Percentiles rank a stretch among this genome's conserved stretches.
Evolutionary conservation across 2,888 invertebrate species (phyloP).

Genomic region (Sarcophaga caerulescens): DNA sequence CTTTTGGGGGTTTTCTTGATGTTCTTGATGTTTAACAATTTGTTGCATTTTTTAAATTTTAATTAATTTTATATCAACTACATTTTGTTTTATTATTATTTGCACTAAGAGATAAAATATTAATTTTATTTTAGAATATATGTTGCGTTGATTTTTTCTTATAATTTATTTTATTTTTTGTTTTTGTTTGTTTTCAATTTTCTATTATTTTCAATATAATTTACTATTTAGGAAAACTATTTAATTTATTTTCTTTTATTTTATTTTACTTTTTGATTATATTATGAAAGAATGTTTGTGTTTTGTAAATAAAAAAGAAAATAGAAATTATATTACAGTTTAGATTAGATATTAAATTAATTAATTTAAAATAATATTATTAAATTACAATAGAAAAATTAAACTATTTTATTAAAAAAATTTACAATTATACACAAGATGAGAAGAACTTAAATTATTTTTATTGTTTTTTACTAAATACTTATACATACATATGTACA

Average conservation of each 20-base stretch:
- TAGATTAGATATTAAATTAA: conserved; percentile 5
- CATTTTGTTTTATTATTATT: conserved; percentile 7
- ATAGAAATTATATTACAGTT: conserved; percentile 25
- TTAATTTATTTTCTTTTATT: not conserved
- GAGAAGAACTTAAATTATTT: not conserved
- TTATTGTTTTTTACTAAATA: not conserved
- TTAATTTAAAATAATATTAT: conserved; percentile 1
- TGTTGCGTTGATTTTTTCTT: conserved; percentile 23
- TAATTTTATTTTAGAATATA: conserved; percentile 31
- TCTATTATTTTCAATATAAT: conserved; percentile 26
- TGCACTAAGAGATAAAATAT: conserved; percentile 31
- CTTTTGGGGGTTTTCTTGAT: conserved; percentile 9
- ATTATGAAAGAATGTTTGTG: not conserved
- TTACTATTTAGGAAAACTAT: conserved; percentile 36
- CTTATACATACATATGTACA: not conserved
- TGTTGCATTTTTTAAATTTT: conserved; percentile 17
- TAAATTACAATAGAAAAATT: conserved; percentile 10
- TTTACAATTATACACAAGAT: not conserved
- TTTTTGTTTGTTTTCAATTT: not conserved
- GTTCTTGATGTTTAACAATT: conserved; percentile 35
- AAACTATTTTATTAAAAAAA: not conserved
- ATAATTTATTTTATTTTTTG: not conserved
- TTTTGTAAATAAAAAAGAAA: not conserved
- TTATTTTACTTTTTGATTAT: not conserved
- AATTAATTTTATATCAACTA: conserved; percentile 25